Percentiles rank a stretch among this genome's conserved stretches.
Conservation (phyloP, 2,888 invertebrate species). For the Allolobophora icterica region DNA sequence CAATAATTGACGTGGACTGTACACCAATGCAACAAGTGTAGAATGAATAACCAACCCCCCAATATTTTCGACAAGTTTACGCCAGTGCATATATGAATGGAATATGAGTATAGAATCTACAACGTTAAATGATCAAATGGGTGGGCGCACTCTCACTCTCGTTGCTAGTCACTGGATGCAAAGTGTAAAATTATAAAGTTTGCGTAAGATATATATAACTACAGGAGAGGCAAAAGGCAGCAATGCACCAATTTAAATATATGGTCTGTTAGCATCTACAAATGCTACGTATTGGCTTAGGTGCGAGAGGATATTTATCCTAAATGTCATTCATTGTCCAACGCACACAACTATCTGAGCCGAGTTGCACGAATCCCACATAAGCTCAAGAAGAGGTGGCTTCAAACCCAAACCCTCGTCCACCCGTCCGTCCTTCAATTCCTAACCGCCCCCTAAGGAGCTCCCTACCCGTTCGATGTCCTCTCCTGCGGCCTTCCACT, state of each 20-base stretch:
- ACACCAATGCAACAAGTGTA: no score
- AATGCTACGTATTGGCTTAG: no score
- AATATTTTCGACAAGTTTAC: no score
- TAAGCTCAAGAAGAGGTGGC: not conserved
- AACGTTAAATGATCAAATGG: not conserved
- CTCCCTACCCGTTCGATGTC: slow-evolving; percentile 45
- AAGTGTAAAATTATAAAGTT: not conserved
- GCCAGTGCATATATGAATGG: not conserved
- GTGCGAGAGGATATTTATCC: not conserved
- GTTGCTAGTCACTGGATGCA: no score
- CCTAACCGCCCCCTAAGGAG: not conserved
- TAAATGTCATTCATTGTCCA: not conserved
- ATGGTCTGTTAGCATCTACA: no score
- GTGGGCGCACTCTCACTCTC: no score
- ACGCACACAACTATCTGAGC: not conserved
- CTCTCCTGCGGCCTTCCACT: slow-evolving; percentile 49
- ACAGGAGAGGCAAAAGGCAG: no score
- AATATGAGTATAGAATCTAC: not conserved
- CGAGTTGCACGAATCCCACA: not conserved
- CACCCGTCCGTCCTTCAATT: not conserved
- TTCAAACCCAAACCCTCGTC: not conserved
- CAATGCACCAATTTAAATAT: no score
- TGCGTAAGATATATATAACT: not conserved
- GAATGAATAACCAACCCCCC: no score
- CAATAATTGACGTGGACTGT: no score